Evolutionary conservation across 1,140 invertebrate genomes (phyloP).

Genomic region (Drosophila bifasciata): DNA sequence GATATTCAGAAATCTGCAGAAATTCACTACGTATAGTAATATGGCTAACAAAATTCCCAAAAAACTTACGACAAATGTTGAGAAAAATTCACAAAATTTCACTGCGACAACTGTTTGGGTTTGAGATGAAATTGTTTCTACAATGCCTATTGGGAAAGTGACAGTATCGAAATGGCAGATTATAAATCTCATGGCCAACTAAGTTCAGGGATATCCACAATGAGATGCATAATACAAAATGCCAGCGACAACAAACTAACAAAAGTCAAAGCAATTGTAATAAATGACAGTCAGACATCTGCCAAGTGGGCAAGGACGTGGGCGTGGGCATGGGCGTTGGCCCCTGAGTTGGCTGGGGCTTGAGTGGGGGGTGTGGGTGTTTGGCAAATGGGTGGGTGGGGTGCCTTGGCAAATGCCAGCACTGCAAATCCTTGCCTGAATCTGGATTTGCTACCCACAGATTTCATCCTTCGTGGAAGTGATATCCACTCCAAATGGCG

Average conservation of each 20-base stretch:
- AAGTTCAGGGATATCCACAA: constrained; percentile 40
- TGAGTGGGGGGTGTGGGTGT: neutral
- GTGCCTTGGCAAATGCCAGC: constrained; percentile 72
- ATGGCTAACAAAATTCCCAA: too few relatives aligned
- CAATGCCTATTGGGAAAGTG: neutral
- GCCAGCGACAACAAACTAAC: constrained; percentile 74
- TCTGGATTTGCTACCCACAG: constrained; percentile 4
- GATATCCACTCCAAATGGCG: constrained; percentile 75
- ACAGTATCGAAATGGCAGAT: constrained; percentile 28
- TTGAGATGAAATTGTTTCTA: neutral
- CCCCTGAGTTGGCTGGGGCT: constrained; percentile 11
- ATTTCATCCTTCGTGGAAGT: constrained; percentile 24
- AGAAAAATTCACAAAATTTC: too few relatives aligned
- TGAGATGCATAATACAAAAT: constrained; percentile 54
- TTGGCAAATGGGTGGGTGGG: constrained; percentile 59
- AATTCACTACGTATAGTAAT: too few relatives aligned
- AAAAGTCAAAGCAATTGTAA: constrained; percentile 84
- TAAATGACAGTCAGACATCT: constrained; percentile 84
- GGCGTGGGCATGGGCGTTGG: neutral
- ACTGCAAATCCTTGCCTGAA: constrained; percentile 62
- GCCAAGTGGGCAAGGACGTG: constrained; percentile 52
- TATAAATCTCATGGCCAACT: constrained; percentile 33
- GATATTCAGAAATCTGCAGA: neutral
- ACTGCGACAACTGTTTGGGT: neutral
- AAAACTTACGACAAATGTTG: too few relatives aligned